Conservation (phyloP, 2,113 vertebrate species). For the Ginglymostoma cirratum region DNA sequence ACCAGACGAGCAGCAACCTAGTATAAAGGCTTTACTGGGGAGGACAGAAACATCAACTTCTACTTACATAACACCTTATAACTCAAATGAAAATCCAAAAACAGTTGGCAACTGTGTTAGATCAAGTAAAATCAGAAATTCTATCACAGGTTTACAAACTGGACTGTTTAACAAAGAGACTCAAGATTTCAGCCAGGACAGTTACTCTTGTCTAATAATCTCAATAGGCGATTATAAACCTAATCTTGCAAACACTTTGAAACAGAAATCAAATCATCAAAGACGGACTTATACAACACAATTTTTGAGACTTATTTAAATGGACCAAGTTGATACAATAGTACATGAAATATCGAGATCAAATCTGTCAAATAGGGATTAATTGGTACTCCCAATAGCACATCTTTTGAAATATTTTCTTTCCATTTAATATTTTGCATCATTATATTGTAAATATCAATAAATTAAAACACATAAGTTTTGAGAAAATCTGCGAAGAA, state of each 20-base stretch:
- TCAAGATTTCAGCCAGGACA: neutral
- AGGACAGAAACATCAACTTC: neutral
- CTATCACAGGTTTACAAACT: neutral
- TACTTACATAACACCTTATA: neutral
- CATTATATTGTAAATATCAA: neutral
- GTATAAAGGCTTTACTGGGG: neutral
- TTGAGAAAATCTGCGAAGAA: neutral
- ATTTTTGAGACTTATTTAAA: conserved; percentile 1
- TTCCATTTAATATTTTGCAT: neutral
- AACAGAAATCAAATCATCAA: neutral
- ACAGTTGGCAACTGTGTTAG: neutral
- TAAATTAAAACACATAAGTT: neutral
- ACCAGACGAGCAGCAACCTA: neutral
- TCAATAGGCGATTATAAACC: neutral
- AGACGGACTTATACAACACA: too few relatives aligned
- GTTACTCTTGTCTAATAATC: neutral
- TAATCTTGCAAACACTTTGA: neutral
- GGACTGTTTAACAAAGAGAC: neutral
- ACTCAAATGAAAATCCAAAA: neutral
- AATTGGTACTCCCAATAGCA: neutral
- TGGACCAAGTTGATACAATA: neutral
- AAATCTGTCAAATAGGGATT: neutral
- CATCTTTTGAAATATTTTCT: neutral
- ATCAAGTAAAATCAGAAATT: neutral
- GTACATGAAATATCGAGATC: neutral